Evolutionary conservation across 2,888 invertebrate species (phyloP), one percentile per base, ranked within the genome.

Genomic region (Agrochola litura): DNA sequence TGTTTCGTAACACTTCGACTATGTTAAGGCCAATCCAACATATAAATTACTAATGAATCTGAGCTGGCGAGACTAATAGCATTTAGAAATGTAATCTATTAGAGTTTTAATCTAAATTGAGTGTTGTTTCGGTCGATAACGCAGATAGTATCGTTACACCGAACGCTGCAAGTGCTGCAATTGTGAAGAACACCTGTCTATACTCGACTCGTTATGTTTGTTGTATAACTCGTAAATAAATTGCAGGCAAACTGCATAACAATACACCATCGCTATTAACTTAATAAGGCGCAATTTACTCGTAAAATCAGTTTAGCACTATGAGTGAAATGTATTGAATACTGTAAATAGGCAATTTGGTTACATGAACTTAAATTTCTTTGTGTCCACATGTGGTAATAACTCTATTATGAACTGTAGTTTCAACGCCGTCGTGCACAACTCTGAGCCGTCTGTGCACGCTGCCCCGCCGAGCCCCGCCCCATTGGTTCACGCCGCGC

Each of bases 401-500:
- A 60, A 73, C 49, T 81, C 73, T 14, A 74, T 79, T 81, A 73
- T 68, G n/a, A 79, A 78, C 89, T 91, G 6, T 91, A 96, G 96
- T 43, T 96, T 96, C 91, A 96, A 96, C 91, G 96, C 96, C 43
- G 87, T 96, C 64, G 96, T 96, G 52, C 95, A 95, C 90, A 95
- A 95, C 91, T 95, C 96, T 0, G 94, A 93, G 78, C 94, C 96
- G 9, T 90, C 93, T 58, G 90, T 91, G 10, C 94, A 94, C 56
- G 92, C 93, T 25, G 93, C 93, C 5, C 92, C 92, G 83, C 92
- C 72, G 81, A 91, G 73, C 90, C 90, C 89, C 4, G 68, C 79
- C 10, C 87, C 92, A 0, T 77, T 91, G 5, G 84, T 92, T 12
- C 92, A 92, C 68, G 85, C 90, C 12, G 88, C 88, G 4, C 90